These are phyloP conservation scores for Synergus umbraculus DNA, from an alignment of 2,888 invertebrate genomes.

Conservation along the genomic window DNA sequence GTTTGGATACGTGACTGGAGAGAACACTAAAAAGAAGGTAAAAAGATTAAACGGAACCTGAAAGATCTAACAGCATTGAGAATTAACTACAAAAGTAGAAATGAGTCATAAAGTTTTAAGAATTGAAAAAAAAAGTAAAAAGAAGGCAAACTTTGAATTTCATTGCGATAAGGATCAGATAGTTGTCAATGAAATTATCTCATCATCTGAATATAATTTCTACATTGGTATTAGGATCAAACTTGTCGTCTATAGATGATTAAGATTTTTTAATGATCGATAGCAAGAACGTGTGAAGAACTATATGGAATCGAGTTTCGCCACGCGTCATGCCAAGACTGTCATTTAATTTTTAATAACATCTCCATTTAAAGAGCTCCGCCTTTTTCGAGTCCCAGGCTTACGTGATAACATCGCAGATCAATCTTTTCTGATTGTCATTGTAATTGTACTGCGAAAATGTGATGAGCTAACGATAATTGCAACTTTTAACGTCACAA, in stretches of 20 bases:
- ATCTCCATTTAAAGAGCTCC: neutral
- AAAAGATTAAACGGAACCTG: neutral
- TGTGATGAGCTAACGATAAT: slow-evolving; percentile 19
- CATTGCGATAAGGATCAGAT: neutral
- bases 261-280: neutral
- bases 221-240: neutral
- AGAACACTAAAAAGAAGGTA: neutral
- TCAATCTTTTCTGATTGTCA: slow-evolving; percentile 8
- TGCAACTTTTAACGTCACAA: slow-evolving; percentile 13
- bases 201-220: slow-evolving; percentile 6
- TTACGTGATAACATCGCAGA: slow-evolving; percentile 1
- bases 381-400: neutral
- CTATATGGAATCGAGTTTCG: neutral
- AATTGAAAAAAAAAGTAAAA: neutral
- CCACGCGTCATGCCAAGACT: neutral
- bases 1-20: neutral
- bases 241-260: neutral
- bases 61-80: neutral
- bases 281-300: neutral
- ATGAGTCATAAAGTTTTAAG: neutral
- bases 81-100: neutral
- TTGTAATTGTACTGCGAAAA: neutral
- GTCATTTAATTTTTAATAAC: slow-evolving; percentile 1
- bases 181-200: neutral
- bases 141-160: neutral